These are phyloP conservation scores for Bombyx mandarina DNA, from an alignment of 1,140 invertebrate genomes.

Conservation along the genomic window DNA sequence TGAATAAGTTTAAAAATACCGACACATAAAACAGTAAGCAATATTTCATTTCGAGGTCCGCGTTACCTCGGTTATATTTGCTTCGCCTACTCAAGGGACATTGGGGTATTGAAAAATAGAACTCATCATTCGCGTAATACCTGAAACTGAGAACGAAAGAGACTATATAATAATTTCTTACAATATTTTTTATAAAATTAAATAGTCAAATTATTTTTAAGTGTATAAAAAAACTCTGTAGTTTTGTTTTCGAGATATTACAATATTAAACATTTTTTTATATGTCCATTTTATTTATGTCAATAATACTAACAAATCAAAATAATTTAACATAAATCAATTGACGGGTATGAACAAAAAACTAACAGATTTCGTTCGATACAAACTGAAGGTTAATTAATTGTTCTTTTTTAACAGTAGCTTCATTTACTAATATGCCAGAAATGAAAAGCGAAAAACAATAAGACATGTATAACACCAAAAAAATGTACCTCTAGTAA, in stretches of 20 bases:
- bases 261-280: too few relatives aligned
- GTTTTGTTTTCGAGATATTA: too few relatives aligned
- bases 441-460: background rate
- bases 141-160: background rate
- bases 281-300: too few relatives aligned
- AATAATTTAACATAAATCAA: too few relatives aligned
- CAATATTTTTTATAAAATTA: background rate
- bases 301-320: too few relatives aligned
- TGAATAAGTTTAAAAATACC: conserved; percentile 20
- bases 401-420: too few relatives aligned
- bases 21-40: conserved; percentile 21
- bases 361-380: too few relatives aligned
- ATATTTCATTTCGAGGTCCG: conserved; percentile 18
- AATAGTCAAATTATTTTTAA: too few relatives aligned
- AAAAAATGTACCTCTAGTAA: too few relatives aligned
- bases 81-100: conserved; percentile 11
- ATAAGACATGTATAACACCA: background rate
- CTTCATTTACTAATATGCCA: background rate
- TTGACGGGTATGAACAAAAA: too few relatives aligned
- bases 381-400: too few relatives aligned
- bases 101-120: conserved; percentile 6
- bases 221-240: too few relatives aligned
- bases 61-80: conserved; percentile 16
- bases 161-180: background rate
- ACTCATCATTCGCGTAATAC: background rate